Percentiles rank a stretch among this genome's conserved stretches.
Evolutionary conservation across 2,888 invertebrate genomes (phyloP).

Genomic region (Plagiodera versicolora): DNA sequence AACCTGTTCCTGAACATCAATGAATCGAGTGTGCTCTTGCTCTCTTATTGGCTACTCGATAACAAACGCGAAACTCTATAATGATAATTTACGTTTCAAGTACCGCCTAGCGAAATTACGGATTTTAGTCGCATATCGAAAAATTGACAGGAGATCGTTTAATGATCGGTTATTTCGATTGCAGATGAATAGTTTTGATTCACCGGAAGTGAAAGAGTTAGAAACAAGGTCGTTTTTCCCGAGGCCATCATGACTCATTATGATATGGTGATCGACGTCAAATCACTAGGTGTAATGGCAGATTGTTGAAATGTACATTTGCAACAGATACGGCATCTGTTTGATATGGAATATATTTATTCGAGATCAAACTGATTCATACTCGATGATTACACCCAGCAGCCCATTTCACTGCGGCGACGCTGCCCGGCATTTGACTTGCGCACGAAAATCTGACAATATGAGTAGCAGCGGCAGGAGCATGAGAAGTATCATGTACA

Average conservation of each 20-base stretch:
- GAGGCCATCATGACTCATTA: not conserved
- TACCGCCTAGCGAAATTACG: slow-evolving; percentile 16
- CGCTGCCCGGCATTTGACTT: no score
- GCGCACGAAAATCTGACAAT: no score
- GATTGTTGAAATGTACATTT: not conserved
- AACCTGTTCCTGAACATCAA: not conserved
- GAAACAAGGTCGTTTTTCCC: slow-evolving; percentile 8
- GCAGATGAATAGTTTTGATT: slow-evolving; percentile 1
- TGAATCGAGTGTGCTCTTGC: not conserved
- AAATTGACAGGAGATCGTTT: slow-evolving; percentile 14
- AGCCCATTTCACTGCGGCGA: no score
- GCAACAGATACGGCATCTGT: no score
- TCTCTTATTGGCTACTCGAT: not conserved
- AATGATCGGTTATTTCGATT: slow-evolving; percentile 13
- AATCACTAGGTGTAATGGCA: not conserved
- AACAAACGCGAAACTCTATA: not conserved
- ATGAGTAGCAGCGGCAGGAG: no score
- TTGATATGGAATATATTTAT: no score
- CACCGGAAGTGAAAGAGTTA: slow-evolving; percentile 4
- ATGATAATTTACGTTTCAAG: not conserved
- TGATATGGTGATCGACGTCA: not conserved
- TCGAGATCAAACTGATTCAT: no score
- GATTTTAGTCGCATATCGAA: slow-evolving; percentile 9
- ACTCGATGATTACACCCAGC: no score
- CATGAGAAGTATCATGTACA: no score